Evolutionary conservation across 2,888 invertebrate genomes (phyloP).

Genomic region (Rhagophthalmus giganteus): DNA sequence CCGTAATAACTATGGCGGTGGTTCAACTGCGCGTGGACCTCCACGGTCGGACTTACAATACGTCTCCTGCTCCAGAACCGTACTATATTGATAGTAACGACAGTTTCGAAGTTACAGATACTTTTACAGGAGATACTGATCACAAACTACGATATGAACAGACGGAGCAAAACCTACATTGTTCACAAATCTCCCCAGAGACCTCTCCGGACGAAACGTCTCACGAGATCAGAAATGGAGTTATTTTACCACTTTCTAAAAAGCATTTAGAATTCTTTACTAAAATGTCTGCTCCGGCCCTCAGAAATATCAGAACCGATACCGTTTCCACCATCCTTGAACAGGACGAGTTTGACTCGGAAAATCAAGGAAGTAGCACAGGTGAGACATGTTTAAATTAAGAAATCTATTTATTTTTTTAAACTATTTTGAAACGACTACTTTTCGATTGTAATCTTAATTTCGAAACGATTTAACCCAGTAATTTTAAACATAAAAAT

Average conservation of each 20-base stretch:
- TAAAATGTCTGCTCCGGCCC: conserved; percentile 38
- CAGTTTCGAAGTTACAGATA: background rate
- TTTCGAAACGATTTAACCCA: no score
- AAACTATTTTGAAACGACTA: no score
- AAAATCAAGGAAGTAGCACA: conserved; percentile 21
- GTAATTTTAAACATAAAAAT: no score
- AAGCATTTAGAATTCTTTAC: conserved; percentile 46
- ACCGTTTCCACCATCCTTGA: conserved; percentile 52
- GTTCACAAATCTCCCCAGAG: no score
- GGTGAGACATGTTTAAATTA: conserved; percentile 14
- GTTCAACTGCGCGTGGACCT: conserved; percentile 54
- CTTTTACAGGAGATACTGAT: background rate
- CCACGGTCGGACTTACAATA: conserved; percentile 51
- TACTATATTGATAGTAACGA: no score
- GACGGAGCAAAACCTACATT: conserved; percentile 5
- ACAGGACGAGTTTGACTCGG: conserved; percentile 46
- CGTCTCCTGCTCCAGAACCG: conserved; percentile 41
- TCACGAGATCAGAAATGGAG: conserved; percentile 29
- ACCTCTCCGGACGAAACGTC: conserved; percentile 2
- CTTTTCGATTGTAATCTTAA: no score
- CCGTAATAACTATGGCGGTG: conserved; percentile 53
- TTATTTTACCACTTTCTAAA: conserved; percentile 42
- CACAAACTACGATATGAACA: conserved; percentile 15
- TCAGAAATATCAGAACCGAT: conserved; percentile 47
- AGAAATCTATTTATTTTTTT: no score